phyloP scores from a whole-genome alignment of 2,113 vertebrate genomes.

The Pycnonotus jocosus region DNA sequence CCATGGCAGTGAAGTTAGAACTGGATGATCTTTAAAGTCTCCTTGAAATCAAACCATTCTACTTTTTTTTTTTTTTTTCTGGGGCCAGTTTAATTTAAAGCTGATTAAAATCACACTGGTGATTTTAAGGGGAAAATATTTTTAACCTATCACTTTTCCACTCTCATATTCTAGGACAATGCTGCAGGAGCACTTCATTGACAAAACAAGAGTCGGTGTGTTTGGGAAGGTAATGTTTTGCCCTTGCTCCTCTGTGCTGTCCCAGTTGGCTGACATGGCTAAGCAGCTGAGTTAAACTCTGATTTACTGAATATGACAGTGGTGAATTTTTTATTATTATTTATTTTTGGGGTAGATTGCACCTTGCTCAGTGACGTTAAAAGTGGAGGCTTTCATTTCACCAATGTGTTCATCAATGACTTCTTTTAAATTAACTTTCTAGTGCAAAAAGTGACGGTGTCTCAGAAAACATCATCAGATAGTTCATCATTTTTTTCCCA shows the following conservation, averaged over 20 bases:
- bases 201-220: conserved; percentile 84
- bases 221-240: conserved; percentile 87
- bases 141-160: not conserved
- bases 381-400: not conserved
- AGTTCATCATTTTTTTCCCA: not conserved
- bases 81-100: not conserved
- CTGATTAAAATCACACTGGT: not conserved
- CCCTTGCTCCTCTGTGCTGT: not conserved
- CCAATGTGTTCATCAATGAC: not conserved
- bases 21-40: not conserved
- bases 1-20: not conserved
- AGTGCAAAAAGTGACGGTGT: not conserved
- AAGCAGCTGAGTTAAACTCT: not conserved
- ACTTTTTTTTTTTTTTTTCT: not conserved
- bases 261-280: not conserved
- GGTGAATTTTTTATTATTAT: not conserved
- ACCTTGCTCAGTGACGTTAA: not conserved
- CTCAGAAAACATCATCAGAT: not conserved
- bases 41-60: not conserved
- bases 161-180: conserved; percentile 71
- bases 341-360: not conserved
- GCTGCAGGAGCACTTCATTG: conserved; percentile 82
- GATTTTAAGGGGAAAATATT: not conserved
- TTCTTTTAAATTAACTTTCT: not conserved
- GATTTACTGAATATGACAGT: not conserved